A percentile compares a stretch with the other conserved stretches of the same genome.
Conservation (phyloP, 64 coral and sea anemone species). For the Montipora sp. region DNA sequence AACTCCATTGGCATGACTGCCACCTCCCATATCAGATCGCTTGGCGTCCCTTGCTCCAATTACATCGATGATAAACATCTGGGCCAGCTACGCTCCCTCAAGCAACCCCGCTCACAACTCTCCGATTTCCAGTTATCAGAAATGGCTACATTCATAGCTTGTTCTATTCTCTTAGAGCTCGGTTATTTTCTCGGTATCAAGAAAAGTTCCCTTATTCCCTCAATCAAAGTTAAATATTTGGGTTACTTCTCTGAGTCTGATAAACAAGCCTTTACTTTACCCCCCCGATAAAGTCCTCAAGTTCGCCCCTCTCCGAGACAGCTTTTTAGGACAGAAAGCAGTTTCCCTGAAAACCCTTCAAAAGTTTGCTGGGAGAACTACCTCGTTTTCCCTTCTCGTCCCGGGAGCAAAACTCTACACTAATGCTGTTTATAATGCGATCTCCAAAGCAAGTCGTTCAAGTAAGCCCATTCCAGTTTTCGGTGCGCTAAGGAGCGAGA, state of each 20-base stretch:
- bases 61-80: slow-evolving; percentile 43
- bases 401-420: neutral
- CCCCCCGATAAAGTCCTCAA: neutral
- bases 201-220: slow-evolving; percentile 17
- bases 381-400: slow-evolving; percentile 5
- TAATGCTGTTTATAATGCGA: neutral
- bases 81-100: neutral
- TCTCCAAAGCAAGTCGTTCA: neutral
- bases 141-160: slow-evolving; percentile 18
- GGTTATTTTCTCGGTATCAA: slow-evolving; percentile 21
- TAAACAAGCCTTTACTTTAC: neutral
- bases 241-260: too few relatives aligned
- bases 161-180: neutral
- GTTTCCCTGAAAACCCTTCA: slow-evolving; percentile 7
- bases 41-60: neutral
- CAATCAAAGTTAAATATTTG: slow-evolving; percentile 9
- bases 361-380: slow-evolving; percentile 25
- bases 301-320: neutral
- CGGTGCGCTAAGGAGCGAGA: neutral
- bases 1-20: slow-evolving; percentile 23
- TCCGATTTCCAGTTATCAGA: slow-evolving; percentile 21
- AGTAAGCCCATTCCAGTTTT: neutral
- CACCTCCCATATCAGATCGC: slow-evolving; percentile 6
- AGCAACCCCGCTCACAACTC: neutral
- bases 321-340: neutral